Evolutionary conservation across 2,888 invertebrate genomes (phyloP), one percentile per base, ranked within the genome.

Genomic region (Drosophila recens): DNA sequence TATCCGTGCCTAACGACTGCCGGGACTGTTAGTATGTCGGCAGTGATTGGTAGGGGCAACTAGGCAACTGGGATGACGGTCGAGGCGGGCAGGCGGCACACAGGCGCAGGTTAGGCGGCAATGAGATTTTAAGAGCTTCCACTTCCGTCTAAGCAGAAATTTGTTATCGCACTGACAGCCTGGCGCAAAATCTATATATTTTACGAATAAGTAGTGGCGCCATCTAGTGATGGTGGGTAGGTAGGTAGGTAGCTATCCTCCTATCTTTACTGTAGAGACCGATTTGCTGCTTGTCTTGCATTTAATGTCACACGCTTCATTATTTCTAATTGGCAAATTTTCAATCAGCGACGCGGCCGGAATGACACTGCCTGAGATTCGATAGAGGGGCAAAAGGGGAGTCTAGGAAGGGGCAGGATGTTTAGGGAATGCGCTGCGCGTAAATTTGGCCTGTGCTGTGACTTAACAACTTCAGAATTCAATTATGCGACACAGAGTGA

Each of bases 401-500:
- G n/a, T n/a, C n/a, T n/a, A n/a, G n/a, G 4, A 23, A 13, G 13
- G 27, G 13, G 38, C 43, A 38, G 42, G 51, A 56, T 42, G 49
- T 67, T 79, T 66, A 34, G 67, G 67, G 70, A 68, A 83, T 74
- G 79, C 74, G 73, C 69, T 65, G 81, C 77, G 89, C 87, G 87
- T 82, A 85, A 79, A 89, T 85, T 85, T 87, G 74, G 82, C 74
- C 57, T 72, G 75, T 52, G 85, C 76, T 82, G 72, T 85, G 90
- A 89, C 82, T 86, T 86, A 89, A 87, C 88, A 87, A 89, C 88
- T 88, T 88, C 87, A 87, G 82, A 89, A 88, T 88, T 88, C 89
- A 88, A 88, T 88, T 88, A 90, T 87, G 90, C 85, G 87, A 89
- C 87, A 79, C 89, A 84, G 85, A 90, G 89, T 77, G 82, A 86